A percentile compares a stretch with the other conserved stretches of the same genome.
phyloP scores from a whole-genome alignment of 2,113 vertebrate species.

The Spea multiplicata region DNA sequence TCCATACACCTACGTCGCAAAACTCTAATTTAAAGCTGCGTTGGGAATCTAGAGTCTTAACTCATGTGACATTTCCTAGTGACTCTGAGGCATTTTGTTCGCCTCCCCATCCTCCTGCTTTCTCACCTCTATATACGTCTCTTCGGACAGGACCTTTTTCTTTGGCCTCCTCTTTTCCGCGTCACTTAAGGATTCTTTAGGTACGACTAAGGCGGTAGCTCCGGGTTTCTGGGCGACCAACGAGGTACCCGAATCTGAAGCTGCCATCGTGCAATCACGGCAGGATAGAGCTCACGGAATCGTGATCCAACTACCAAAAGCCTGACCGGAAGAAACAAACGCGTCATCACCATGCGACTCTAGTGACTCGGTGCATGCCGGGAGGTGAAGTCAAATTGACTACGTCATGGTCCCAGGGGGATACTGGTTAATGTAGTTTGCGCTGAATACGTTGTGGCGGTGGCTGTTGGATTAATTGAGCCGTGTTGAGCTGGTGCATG shows the following conservation, averaged over 20 bases:
- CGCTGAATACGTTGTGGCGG: too few species aligned
- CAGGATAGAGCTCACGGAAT: neutral
- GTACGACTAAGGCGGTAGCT: neutral
- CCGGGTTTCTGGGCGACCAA: rapidly evolving
- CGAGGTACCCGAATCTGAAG: neutral
- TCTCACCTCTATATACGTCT: conserved; percentile 80
- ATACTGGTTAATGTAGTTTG: too few species aligned
- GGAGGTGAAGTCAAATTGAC: neutral
- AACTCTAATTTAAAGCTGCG: too few species aligned
- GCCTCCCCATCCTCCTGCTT: neutral
- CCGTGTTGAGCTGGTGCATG: too few species aligned
- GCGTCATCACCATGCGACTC: neutral
- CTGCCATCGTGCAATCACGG: neutral
- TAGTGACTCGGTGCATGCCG: neutral
- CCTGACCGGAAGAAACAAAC: neutral
- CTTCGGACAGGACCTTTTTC: conserved; percentile 82
- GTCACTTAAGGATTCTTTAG: too few species aligned
- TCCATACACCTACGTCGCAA: too few species aligned
- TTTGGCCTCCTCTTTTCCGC: conserved; percentile 24
- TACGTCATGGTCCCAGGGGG: too few species aligned
- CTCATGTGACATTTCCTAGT: too few species aligned
- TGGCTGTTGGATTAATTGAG: too few species aligned
- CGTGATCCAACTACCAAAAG: neutral
- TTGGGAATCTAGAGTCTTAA: too few species aligned
- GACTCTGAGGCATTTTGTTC: too few species aligned